A percentile compares a stretch with the other conserved stretches of the same genome.
These are phyloP conservation scores for Drosophila fungiperda DNA, from an alignment of 2,888 invertebrate genomes.

Conservation along the genomic window DNA sequence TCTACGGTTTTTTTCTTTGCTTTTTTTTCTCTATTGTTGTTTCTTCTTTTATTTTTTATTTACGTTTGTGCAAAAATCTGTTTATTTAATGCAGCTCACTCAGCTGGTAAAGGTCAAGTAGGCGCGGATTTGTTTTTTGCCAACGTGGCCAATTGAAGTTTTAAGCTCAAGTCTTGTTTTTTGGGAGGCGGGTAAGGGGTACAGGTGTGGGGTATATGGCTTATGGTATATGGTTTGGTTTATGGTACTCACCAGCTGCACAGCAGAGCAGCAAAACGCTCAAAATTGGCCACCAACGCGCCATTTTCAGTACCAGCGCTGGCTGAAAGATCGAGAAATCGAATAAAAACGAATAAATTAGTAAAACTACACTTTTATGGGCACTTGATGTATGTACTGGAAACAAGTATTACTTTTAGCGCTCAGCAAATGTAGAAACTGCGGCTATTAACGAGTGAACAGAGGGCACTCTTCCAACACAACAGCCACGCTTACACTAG, in stretches of 20 bases:
- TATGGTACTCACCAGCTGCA: conserved; percentile 82
- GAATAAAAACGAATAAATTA: conserved; percentile 45
- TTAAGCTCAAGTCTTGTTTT: conserved; percentile 19
- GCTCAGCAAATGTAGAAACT: conserved; percentile 61
- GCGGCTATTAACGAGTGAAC: conserved; percentile 65
- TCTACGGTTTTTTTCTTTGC: conserved; percentile 21
- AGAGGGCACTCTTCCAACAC: conserved; percentile 84
- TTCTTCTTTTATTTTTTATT: conserved; percentile 2
- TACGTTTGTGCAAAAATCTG: conserved; percentile 45
- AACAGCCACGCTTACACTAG: conserved; percentile 86
- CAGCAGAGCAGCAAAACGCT: conserved; percentile 83
- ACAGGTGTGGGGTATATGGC: background rate
- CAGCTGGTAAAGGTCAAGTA: conserved; percentile 68
- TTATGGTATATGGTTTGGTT: conserved; percentile 1
- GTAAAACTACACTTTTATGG: conserved; percentile 46
- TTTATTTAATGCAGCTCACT: conserved; percentile 35
- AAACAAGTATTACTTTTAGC: conserved; percentile 50
- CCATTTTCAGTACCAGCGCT: conserved; percentile 80
- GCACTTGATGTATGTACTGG: conserved; percentile 29
- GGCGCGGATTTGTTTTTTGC: conserved; percentile 25
- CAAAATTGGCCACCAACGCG: conserved; percentile 84
- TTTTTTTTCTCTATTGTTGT: conserved; percentile 18
- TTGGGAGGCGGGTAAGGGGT: background rate
- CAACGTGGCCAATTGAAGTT: conserved; percentile 53
- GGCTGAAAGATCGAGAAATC: conserved; percentile 64